Conservation (phyloP, 2,888 invertebrate genomes). For the Heliconius charithonia region DNA sequence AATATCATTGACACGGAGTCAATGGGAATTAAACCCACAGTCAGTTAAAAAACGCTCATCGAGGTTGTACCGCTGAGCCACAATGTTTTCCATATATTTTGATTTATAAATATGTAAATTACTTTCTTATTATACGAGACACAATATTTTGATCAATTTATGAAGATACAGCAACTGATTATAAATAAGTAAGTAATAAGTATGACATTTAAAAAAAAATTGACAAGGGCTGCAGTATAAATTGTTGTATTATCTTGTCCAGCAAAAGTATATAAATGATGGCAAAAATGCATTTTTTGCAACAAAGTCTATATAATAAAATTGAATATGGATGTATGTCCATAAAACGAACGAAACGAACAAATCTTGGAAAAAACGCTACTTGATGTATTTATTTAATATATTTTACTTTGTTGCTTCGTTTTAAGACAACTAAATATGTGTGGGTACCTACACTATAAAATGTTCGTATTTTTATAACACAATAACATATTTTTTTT, state of each 20-base stretch:
- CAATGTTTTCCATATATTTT: background rate
- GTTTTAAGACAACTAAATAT: background rate
- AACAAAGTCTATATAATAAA: conserved; percentile 6
- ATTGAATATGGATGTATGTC: conserved; percentile 23
- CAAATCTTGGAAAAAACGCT: background rate
- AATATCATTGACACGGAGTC: too few species aligned
- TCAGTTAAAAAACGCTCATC: background rate
- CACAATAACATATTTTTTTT: background rate
- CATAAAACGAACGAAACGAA: conserved; percentile 12
- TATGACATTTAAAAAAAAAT: background rate
- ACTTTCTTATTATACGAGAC: background rate
- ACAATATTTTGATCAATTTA: background rate
- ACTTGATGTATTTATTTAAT: background rate
- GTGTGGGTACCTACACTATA: background rate
- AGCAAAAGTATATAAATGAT: conserved; percentile 8
- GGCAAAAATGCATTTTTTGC: background rate
- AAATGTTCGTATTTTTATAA: background rate
- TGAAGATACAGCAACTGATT: background rate
- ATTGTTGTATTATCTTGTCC: conserved; percentile 18
- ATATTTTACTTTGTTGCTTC: background rate
- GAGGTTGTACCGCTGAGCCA: background rate
- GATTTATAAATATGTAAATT: background rate
- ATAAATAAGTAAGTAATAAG: conserved; percentile 13
- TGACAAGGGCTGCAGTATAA: background rate
- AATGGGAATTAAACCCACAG: too few species aligned